phyloP scores from a whole-genome alignment of 2,113 vertebrate species.

The Myiozetetes cayanensis region DNA sequence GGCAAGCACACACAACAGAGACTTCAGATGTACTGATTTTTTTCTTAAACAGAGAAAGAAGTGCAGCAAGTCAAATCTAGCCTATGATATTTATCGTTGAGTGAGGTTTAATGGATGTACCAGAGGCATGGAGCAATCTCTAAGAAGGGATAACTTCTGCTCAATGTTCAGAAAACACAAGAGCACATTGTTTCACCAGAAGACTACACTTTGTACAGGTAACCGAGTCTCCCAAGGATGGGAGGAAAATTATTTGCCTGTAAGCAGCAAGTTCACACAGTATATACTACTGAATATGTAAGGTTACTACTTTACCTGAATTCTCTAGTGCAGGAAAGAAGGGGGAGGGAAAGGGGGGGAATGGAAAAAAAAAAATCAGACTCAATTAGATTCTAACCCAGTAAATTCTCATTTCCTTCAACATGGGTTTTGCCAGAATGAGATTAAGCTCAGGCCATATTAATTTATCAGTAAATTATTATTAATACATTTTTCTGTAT shows the following conservation, averaged over 20 bases:
- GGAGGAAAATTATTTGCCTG: neutral
- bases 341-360: fast-evolving
- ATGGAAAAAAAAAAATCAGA: neutral
- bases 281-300: neutral
- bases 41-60: neutral
- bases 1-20: neutral
- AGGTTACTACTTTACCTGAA: neutral
- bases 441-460: neutral
- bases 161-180: neutral
- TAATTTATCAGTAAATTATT: constrained; percentile 27
- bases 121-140: neutral
- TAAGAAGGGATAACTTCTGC: neutral
- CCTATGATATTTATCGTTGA: neutral
- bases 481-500: neutral
- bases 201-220: neutral
- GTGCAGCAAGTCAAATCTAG: neutral
- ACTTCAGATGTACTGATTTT: neutral
- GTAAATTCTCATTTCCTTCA: constrained; percentile 36
- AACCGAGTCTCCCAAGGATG: neutral
- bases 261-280: neutral
- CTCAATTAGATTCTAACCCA: neutral
- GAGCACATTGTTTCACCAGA: neutral
- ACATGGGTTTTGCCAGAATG: neutral
- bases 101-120: neutral
- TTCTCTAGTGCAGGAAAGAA: neutral